Percentiles rank a stretch among this genome's conserved stretches.
These are phyloP conservation scores for Liopterus haemorrhoidalis DNA, from an alignment of 2,888 invertebrate species.

Conservation along the genomic window DNA sequence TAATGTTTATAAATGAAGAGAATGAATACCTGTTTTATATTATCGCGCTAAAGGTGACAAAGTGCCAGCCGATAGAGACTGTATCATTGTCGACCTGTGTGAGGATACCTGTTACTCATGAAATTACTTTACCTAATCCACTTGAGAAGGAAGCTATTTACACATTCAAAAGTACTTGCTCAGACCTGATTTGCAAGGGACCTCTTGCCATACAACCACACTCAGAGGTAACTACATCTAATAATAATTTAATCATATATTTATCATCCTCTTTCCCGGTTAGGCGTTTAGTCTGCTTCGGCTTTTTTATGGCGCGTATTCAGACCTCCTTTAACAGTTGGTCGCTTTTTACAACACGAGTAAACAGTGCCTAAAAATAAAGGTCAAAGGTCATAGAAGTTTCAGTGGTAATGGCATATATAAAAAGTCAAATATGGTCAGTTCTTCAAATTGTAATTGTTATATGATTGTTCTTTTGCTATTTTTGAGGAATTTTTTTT, in stretches of 20 bases:
- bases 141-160: slow-evolving; percentile 37
- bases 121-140: slow-evolving; percentile 41
- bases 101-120: slow-evolving; percentile 34
- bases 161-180: slow-evolving; percentile 31
- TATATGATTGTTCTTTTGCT: too few relatives aligned
- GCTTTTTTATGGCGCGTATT: too few relatives aligned
- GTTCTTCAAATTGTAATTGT: too few relatives aligned
- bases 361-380: too few relatives aligned
- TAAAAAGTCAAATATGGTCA: too few relatives aligned
- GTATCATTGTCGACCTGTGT: slow-evolving; percentile 39
- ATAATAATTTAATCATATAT: background rate
- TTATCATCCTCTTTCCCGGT: background rate
- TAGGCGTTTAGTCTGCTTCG: too few relatives aligned
- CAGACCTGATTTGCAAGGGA: slow-evolving; percentile 34
- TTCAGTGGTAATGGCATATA: too few relatives aligned
- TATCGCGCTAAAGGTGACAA: slow-evolving; percentile 37
- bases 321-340: too few relatives aligned
- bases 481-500: too few relatives aligned
- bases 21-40: slow-evolving; percentile 42
- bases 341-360: too few relatives aligned
- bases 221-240: slow-evolving; percentile 35
- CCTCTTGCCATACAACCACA: slow-evolving; percentile 34
- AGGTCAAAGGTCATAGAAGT: too few relatives aligned
- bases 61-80: slow-evolving; percentile 37
- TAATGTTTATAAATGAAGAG: slow-evolving; percentile 40